phyloP scores from a whole-genome alignment of 2,888 invertebrate genomes.

The Torymus auratus region DNA sequence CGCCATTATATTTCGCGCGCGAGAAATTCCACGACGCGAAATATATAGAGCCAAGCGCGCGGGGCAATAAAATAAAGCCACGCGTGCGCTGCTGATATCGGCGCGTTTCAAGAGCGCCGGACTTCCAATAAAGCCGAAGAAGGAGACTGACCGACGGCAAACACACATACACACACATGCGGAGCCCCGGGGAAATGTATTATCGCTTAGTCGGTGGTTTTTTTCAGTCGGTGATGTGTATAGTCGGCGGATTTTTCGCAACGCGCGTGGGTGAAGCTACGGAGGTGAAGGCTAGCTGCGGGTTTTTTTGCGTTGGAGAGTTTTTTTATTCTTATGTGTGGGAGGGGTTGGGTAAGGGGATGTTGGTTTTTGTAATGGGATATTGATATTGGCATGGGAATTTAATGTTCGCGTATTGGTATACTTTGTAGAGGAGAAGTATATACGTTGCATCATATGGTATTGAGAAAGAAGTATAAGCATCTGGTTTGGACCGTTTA shows the following conservation, averaged over 20 bases:
- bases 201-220: slow-evolving; percentile 41
- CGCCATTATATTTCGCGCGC: slow-evolving; percentile 25
- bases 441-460: too few relatives aligned
- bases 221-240: too few relatives aligned
- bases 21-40: slow-evolving; percentile 38
- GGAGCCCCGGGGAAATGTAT: slow-evolving; percentile 25
- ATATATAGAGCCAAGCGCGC: slow-evolving; percentile 9
- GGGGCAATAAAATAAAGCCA: slow-evolving; percentile 55
- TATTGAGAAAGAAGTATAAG: too few relatives aligned
- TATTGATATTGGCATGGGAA: not conserved
- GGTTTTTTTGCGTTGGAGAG: too few relatives aligned
- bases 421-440: not conserved
- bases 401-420: not conserved
- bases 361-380: slow-evolving; percentile 16
- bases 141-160: slow-evolving; percentile 50
- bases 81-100: slow-evolving; percentile 68
- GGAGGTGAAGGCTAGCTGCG: too few relatives aligned
- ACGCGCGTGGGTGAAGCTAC: too few relatives aligned
- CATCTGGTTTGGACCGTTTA: too few relatives aligned
- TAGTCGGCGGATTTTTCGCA: too few relatives aligned
- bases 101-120: slow-evolving; percentile 70
- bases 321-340: too few relatives aligned
- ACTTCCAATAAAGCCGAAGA: slow-evolving; percentile 70
- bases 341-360: not conserved
- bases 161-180: not conserved